Conservation (phyloP, 2,113 vertebrate species). For the Gobius niger region DNA sequence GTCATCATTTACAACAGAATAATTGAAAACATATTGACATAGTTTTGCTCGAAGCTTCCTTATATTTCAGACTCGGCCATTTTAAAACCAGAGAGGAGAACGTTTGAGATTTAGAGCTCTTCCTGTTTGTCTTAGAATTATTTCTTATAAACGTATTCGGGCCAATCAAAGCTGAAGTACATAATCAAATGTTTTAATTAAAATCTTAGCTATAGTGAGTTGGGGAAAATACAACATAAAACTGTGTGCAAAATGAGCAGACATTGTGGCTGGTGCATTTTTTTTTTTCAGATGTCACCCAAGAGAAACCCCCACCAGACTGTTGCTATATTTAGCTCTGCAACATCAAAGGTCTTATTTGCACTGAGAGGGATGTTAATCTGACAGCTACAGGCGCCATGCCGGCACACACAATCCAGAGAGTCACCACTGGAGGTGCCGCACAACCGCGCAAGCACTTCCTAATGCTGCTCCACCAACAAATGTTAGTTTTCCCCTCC, state of each 20-base stretch:
- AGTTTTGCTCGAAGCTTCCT: constrained; percentile 7
- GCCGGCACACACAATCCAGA: constrained; percentile 45
- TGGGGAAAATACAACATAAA: constrained; percentile 14
- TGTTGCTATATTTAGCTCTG: constrained; percentile 63
- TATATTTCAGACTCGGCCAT: constrained; percentile 14
- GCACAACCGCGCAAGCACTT: constrained; percentile 16
- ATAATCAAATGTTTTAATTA: constrained; percentile 17
- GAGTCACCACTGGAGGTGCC: constrained; percentile 30
- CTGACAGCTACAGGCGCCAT: constrained; percentile 47
- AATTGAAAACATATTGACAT: too few species aligned
- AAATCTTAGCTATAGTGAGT: constrained; percentile 36
- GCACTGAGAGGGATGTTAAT: constrained; percentile 54
- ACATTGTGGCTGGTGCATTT: constrained; percentile 46
- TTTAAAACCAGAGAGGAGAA: constrained; percentile 36
- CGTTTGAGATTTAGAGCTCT: constrained; percentile 4
- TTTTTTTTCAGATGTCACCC: constrained; percentile 51
- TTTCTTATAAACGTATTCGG: constrained; percentile 21
- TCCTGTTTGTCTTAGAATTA: not conserved
- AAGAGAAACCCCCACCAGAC: constrained; percentile 56
- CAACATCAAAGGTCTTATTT: constrained; percentile 71
- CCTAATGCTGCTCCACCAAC: not conserved
- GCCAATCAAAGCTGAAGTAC: constrained; percentile 15
- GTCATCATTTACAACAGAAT: too few species aligned
- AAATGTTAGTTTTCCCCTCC: constrained; percentile 20
- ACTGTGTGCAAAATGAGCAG: constrained; percentile 24